Conservation (phyloP, 2,113 vertebrate genomes). For the Mionectes macconnelli region DNA sequence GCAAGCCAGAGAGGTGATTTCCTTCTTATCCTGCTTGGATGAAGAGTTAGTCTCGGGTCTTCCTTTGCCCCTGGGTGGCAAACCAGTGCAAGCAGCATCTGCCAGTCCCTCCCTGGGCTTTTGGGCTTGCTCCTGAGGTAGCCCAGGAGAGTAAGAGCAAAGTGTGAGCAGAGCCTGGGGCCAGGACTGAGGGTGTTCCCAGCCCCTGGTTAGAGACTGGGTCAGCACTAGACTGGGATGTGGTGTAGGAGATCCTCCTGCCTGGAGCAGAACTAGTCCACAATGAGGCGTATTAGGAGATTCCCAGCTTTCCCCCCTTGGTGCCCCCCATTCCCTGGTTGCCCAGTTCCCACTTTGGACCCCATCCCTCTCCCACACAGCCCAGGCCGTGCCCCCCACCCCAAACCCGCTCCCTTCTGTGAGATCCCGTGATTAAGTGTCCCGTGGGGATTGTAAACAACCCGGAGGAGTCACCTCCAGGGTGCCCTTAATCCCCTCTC, state of each 20-base stretch:
- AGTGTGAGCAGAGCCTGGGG: background rate
- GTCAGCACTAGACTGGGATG: accelerated
- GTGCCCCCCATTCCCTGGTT: background rate
- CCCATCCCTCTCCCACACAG: background rate
- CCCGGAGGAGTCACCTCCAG: background rate
- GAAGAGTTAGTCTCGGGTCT: accelerated
- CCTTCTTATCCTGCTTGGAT: background rate
- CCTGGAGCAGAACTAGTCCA: background rate
- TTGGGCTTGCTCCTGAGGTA: accelerated
- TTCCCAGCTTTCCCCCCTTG: background rate
- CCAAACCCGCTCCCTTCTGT: background rate
- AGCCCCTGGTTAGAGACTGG: background rate
- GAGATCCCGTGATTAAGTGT: background rate
- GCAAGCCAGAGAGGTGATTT: background rate
- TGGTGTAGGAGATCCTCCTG: background rate
- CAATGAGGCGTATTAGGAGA: background rate
- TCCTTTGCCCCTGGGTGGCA: background rate
- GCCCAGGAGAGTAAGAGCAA: background rate
- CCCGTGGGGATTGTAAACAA: background rate
- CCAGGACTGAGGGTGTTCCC: accelerated
- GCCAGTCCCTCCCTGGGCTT: background rate
- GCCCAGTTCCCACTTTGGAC: background rate
- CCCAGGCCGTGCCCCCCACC: background rate
- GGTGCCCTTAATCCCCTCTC: background rate
- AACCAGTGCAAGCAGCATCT: background rate